These are phyloP conservation scores for Eurois occulta DNA, from an alignment of 2,888 invertebrate genomes.

Conservation along the genomic window DNA sequence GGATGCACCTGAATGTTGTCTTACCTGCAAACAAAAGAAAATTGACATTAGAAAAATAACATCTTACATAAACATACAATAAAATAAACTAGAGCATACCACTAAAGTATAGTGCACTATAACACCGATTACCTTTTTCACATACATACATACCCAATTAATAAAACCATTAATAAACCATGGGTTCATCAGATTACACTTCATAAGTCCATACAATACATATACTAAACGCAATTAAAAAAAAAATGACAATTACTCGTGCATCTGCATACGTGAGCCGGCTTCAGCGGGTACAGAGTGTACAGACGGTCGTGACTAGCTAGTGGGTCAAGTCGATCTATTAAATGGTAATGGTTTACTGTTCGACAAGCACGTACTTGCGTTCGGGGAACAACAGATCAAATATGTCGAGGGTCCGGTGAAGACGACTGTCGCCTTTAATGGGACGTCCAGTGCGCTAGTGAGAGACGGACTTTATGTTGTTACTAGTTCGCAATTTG, in stretches of 20 bases:
- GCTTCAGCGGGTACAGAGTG: slow-evolving; percentile 47
- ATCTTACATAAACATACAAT: neutral
- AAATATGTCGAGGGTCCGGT: slow-evolving; percentile 60
- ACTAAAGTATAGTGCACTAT: neutral
- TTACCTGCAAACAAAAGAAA: slow-evolving; percentile 75
- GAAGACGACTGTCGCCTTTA: slow-evolving; percentile 66
- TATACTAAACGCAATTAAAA: slow-evolving; percentile 48
- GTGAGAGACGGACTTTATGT: slow-evolving; percentile 27
- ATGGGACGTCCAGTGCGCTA: slow-evolving; percentile 47
- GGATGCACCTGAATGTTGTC: slow-evolving; percentile 42
- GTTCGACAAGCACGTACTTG: slow-evolving; percentile 72
- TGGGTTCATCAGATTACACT: slow-evolving; percentile 17
- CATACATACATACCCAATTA: neutral
- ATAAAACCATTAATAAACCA: slow-evolving; percentile 8
- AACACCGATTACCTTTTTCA: neutral
- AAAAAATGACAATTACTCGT: slow-evolving; percentile 56
- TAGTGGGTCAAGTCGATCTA: slow-evolving; percentile 84
- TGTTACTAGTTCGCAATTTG: slow-evolving; percentile 16
- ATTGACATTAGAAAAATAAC: slow-evolving; percentile 26
- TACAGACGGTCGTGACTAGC: slow-evolving; percentile 79
- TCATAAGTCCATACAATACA: slow-evolving; percentile 36
- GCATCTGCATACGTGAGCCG: slow-evolving; percentile 67
- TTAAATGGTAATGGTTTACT: slow-evolving; percentile 80
- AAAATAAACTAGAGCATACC: neutral
- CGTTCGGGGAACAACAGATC: slow-evolving; percentile 65